phyloP scores from a whole-genome alignment of 1,140 invertebrate genomes.

The Muscidifurax raptorellus region DNA sequence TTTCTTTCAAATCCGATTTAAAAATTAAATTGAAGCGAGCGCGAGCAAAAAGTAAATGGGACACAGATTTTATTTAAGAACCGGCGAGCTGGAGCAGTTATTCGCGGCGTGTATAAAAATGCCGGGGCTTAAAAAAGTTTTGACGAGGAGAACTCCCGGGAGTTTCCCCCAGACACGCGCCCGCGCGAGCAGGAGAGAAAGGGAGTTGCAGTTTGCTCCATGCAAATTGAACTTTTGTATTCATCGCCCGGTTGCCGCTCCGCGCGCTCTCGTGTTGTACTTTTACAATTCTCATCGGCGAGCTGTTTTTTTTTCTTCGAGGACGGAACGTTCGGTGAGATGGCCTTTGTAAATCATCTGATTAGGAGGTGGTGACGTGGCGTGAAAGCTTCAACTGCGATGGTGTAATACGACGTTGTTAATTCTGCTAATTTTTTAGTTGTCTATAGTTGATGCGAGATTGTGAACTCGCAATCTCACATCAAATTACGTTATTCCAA shows the following conservation, averaged over 20 bases:
- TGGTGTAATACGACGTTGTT: too few species aligned
- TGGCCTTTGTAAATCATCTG: too few species aligned
- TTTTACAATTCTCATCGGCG: not conserved
- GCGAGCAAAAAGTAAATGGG: conserved; percentile 4
- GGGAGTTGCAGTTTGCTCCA: not conserved
- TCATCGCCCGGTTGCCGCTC: not conserved
- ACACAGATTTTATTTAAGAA: conserved; percentile 19
- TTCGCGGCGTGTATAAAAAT: conserved; percentile 22
- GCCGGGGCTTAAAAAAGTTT: conserved; percentile 18
- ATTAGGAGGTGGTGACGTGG: too few species aligned
- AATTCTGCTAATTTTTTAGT: too few species aligned
- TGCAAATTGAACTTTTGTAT: conserved; percentile 32
- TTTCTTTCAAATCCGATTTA: not conserved
- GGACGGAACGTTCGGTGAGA: too few species aligned
- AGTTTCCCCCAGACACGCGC: not conserved
- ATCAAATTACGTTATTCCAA: too few species aligned
- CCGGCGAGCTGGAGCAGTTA: not conserved
- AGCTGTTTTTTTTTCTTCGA: not conserved
- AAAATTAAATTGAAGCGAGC: conserved; percentile 17
- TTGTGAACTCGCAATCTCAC: too few species aligned
- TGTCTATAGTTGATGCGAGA: too few species aligned
- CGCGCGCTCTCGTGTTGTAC: not conserved
- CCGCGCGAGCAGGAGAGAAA: not conserved
- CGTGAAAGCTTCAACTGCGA: too few species aligned
- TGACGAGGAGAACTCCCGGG: conserved; percentile 14